A percentile compares a stretch with the other conserved stretches of the same genome.
Evolutionary conservation across 2,888 invertebrate genomes (phyloP).

Genomic region (Drosophila differens): DNA sequence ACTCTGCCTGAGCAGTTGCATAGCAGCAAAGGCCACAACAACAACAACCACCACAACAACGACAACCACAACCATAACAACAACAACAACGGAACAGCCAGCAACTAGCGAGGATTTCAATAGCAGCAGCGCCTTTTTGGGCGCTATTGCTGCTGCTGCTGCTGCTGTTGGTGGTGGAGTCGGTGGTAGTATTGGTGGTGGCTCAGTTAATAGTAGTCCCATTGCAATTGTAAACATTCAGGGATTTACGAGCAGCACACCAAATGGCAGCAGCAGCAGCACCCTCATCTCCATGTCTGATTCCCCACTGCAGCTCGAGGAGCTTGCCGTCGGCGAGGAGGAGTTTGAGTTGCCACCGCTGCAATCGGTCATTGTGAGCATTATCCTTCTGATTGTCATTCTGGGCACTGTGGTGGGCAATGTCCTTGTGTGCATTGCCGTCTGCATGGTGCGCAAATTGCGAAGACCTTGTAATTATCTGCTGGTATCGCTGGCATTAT

Average conservation of each 20-base stretch:
- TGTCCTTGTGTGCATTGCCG: conserved; percentile 97
- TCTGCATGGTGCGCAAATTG: conserved; percentile 96
- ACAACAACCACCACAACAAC: conserved; percentile 2
- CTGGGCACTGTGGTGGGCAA: conserved; percentile 94
- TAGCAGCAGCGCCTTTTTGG: conserved; percentile 16
- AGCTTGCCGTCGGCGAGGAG: conserved; percentile 48
- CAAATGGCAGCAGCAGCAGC: conserved; percentile 64
- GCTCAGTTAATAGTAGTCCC: conserved; percentile 56
- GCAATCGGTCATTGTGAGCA: conserved; percentile 89
- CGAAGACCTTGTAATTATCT: conserved; percentile 95
- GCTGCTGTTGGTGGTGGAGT: conserved; percentile 11
- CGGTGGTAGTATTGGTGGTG: not conserved
- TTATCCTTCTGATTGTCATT: conserved; percentile 91
- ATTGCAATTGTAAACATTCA: conserved; percentile 53
- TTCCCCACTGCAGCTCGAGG: conserved; percentile 55
- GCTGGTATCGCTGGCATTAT: conserved; percentile 97
- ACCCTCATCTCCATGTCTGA: conserved; percentile 57
- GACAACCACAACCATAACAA: conserved; percentile 18
- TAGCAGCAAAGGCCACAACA: conserved; percentile 61
- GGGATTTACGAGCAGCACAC: conserved; percentile 63
- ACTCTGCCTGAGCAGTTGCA: conserved; percentile 72
- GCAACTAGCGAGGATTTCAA: conserved; percentile 1
- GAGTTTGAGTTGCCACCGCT: conserved; percentile 82
- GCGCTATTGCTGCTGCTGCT: conserved; percentile 44
- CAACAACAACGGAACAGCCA: conserved; percentile 16